Conservation (phyloP, 2,113 vertebrate genomes). For the Centropus unirufus region DNA sequence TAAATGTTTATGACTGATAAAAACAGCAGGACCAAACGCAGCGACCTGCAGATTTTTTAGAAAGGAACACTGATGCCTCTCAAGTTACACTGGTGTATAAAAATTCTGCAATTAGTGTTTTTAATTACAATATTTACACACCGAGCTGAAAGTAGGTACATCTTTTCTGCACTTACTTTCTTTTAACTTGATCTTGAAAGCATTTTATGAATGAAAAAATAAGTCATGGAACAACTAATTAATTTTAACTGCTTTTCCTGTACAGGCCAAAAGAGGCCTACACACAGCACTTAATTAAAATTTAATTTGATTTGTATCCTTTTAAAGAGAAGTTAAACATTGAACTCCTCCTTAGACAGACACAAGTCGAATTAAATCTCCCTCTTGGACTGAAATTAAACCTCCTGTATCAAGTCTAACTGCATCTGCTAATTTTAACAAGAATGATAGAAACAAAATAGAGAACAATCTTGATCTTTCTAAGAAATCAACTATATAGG, state of each 20-base stretch:
- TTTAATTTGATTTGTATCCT: too few relatives aligned
- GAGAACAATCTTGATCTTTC: neutral
- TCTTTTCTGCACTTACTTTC: neutral
- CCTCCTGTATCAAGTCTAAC: neutral
- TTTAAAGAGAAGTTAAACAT: neutral
- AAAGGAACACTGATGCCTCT: neutral
- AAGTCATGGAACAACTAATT: neutral
- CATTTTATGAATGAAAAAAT: neutral
- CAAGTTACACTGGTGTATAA: neutral
- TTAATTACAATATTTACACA: neutral
- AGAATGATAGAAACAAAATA: neutral
- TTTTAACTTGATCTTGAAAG: neutral
- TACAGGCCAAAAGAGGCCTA: neutral
- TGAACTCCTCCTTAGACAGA: neutral
- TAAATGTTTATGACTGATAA: neutral
- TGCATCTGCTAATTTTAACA: neutral
- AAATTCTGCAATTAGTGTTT: neutral
- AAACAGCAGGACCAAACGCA: neutral
- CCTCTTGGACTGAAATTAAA: neutral
- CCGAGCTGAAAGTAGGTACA: neutral
- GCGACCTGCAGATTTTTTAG: neutral
- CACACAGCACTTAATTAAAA: neutral
- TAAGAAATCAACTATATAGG: neutral
- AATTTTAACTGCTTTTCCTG: neutral
- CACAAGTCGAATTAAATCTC: neutral